phyloP scores from a whole-genome alignment of 2,888 invertebrate species.

The Lysandra coridon region DNA sequence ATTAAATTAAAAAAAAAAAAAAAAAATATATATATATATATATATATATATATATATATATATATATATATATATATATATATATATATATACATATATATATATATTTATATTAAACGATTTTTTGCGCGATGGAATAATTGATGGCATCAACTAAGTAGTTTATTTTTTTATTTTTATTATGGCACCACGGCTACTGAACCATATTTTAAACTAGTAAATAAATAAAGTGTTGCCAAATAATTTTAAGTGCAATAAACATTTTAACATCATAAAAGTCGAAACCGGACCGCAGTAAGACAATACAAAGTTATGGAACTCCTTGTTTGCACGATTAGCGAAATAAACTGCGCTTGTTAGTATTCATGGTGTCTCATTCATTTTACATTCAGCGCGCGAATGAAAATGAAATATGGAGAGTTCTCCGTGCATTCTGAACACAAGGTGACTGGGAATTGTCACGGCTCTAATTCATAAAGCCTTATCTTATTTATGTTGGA shows the following conservation, averaged over 20 bases:
- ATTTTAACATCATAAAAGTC: background rate
- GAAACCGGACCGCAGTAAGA: conserved; percentile 49
- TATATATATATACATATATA: no score
- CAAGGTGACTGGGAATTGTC: conserved; percentile 64
- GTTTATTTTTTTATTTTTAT: no score
- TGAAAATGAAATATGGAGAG: conserved; percentile 78
- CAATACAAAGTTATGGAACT: conserved; percentile 62
- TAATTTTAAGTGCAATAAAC: background rate
- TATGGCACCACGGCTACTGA: no score
- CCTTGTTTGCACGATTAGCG: conserved; percentile 77
- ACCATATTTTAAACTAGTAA: no score
- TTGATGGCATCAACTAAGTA: no score
- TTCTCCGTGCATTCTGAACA: conserved; percentile 71
- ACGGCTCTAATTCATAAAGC: conserved; percentile 36
- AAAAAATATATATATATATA: no score
- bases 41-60: no score
- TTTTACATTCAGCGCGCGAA: conserved; percentile 71
- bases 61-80: no score
- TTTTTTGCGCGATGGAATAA: no score
- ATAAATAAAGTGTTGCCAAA: background rate
- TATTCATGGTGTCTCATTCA: conserved; percentile 73
- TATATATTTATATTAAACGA: no score
- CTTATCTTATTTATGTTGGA: conserved; percentile 26
- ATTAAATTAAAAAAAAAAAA: no score
- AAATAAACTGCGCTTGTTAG: conserved; percentile 77